A percentile compares a stretch with the other conserved stretches of the same genome.
Evolutionary conservation across 2,113 vertebrate species (phyloP).

Genomic region (Pollimyrus isidori): DNA sequence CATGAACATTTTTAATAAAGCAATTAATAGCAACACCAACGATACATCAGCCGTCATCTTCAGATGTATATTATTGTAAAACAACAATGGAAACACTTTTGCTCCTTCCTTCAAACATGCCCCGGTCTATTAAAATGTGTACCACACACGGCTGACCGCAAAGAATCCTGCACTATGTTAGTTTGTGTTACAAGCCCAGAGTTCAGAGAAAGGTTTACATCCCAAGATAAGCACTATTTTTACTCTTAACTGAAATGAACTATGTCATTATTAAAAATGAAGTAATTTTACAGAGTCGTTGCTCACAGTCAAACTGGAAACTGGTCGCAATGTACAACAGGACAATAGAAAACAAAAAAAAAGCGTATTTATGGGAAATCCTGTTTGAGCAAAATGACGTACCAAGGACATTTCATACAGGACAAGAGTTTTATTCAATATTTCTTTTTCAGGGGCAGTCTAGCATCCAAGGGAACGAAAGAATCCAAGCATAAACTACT

Average conservation of each 20-base stretch:
- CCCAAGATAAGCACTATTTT: neutral
- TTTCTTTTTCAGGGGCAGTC: neutral
- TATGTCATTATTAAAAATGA: neutral
- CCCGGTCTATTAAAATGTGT: neutral
- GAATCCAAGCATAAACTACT: neutral
- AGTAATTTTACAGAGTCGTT: neutral
- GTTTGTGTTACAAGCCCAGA: neutral
- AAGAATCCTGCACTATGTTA: neutral
- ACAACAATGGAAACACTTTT: neutral
- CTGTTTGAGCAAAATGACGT: neutral
- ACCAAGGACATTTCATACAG: neutral
- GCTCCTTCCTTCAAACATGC: neutral
- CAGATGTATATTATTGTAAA: neutral
- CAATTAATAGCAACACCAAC: neutral
- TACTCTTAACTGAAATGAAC: neutral
- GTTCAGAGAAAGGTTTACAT: neutral
- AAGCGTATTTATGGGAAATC: neutral
- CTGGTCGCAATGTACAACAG: neutral
- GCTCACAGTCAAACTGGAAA: neutral
- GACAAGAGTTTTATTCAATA: neutral
- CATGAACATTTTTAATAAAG: neutral
- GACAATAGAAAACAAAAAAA: neutral
- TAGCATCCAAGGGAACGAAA: neutral
- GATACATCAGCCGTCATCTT: neutral
- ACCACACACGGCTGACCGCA: neutral